Evolutionary conservation across 2,797 vertebrate genomes (phyloP).

Genomic region (Pipistrellus nathusii): DNA sequence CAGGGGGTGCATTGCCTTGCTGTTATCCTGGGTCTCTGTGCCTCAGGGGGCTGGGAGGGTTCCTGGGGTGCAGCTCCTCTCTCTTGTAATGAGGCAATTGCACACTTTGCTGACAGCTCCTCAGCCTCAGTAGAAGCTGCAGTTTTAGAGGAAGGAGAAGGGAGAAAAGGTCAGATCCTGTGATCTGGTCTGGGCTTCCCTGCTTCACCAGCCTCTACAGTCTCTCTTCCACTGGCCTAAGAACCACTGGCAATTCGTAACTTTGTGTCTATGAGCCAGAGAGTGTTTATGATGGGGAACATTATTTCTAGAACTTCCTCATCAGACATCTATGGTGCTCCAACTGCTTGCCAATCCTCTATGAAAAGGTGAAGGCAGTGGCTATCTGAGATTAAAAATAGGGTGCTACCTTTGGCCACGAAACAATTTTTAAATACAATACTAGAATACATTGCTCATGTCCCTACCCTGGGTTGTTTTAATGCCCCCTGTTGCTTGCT

Average conservation of each 20-base stretch:
- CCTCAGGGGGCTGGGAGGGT: conserved; percentile 66
- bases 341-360: background rate
- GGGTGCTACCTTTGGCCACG: background rate
- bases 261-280: background rate
- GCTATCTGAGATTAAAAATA: background rate
- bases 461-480: background rate
- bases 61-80: conserved; percentile 60
- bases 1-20: conserved; percentile 66
- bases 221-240: background rate
- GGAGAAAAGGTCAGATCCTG: background rate
- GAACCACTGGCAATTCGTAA: background rate
- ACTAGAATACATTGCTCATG: too few relatives aligned
- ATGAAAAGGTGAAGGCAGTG: background rate
- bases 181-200: background rate
- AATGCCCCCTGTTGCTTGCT: background rate
- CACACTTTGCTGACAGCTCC: conserved; percentile 64
- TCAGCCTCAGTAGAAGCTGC: conserved; percentile 11
- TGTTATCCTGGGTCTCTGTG: conserved; percentile 75
- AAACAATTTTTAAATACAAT: background rate
- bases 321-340: background rate
- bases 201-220: background rate
- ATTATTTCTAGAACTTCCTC: background rate
- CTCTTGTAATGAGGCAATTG: conserved; percentile 74
- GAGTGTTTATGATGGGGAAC: background rate
- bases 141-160: background rate